A percentile compares a stretch with the other conserved stretches of the same genome.
These are phyloP conservation scores for Camptogramma bilineatum DNA, from an alignment of 2,888 invertebrate species.

Conservation along the genomic window DNA sequence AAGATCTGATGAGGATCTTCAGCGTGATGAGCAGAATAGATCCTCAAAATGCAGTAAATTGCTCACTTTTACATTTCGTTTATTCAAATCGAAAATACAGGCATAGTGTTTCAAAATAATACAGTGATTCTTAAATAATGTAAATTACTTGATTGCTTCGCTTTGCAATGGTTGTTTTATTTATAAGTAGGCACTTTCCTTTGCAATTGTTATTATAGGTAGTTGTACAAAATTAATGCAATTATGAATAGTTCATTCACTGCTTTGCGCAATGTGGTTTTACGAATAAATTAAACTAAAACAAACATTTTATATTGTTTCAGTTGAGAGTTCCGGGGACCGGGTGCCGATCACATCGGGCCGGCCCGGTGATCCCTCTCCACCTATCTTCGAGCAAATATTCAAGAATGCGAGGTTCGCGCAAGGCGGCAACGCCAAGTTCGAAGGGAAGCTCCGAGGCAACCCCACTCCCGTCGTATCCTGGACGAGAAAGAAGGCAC, in stretches of 20 bases:
- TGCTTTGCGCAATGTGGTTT: neutral
- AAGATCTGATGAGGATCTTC: no score
- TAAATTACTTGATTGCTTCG: no score
- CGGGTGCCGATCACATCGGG: constrained; percentile 70
- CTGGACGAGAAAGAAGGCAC: constrained; percentile 95
- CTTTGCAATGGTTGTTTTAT: neutral
- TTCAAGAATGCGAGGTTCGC: constrained; percentile 97
- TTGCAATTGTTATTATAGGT: neutral
- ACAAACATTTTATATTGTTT: constrained; percentile 64
- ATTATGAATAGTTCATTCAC: neutral
- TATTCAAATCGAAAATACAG: neutral
- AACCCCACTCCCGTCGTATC: constrained; percentile 96
- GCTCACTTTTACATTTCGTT: no score
- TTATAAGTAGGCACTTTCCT: neutral
- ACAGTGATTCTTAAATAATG: no score
- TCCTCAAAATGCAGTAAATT: no score
- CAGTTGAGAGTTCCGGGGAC: constrained; percentile 88
- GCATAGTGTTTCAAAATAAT: neutral
- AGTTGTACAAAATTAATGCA: neutral
- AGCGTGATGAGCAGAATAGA: no score
- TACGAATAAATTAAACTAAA: neutral
- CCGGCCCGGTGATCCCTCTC: constrained; percentile 91
- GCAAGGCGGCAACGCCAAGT: constrained; percentile 96
- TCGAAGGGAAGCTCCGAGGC: constrained; percentile 96
- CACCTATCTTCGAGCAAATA: constrained; percentile 98